Evolutionary conservation across 2,888 invertebrate species (phyloP).

Genomic region (Scaptomyza reducta): DNA sequence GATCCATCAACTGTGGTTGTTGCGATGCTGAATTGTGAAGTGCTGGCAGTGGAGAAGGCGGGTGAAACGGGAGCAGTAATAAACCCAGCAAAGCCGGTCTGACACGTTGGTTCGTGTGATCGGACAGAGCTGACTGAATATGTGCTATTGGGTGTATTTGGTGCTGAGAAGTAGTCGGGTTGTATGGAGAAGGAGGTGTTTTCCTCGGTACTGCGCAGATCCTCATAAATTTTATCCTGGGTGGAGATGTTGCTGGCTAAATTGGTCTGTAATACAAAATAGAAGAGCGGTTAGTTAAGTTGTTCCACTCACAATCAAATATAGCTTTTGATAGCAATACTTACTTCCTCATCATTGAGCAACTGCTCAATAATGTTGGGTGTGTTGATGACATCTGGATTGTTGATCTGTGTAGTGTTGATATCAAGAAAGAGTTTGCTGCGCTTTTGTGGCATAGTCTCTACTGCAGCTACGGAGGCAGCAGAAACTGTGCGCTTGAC

Average conservation of each 20-base stretch:
- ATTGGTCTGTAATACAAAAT: constrained; percentile 23
- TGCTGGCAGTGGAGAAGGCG: constrained; percentile 65
- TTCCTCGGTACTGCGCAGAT: constrained; percentile 50
- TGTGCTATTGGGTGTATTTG: constrained; percentile 71
- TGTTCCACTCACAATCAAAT: neutral
- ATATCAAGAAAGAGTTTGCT: constrained; percentile 52
- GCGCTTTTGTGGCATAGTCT: constrained; percentile 65
- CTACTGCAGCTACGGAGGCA: constrained; percentile 13
- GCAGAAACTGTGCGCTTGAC: constrained; percentile 59
- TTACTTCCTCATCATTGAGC: constrained; percentile 44
- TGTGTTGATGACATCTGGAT: constrained; percentile 44
- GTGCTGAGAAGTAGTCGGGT: constrained; percentile 56
- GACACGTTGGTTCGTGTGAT: constrained; percentile 52
- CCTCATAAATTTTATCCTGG: constrained; percentile 37
- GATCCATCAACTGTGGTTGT: constrained; percentile 8
- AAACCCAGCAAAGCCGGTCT: constrained; percentile 48
- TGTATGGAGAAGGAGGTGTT: constrained; percentile 31
- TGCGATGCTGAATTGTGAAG: constrained; percentile 53
- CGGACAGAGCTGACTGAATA: constrained; percentile 54
- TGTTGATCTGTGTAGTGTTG: constrained; percentile 27
- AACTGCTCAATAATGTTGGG: constrained; percentile 60
- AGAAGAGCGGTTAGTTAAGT: constrained; percentile 23
- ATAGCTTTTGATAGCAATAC: constrained; percentile 3
- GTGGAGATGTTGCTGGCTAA: constrained; percentile 23
- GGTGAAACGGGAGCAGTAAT: constrained; percentile 73